Percentiles rank a stretch among this genome's conserved stretches.
These are phyloP conservation scores for Terrapene triunguis DNA, from an alignment of 2,113 vertebrate species.

Conservation along the genomic window DNA sequence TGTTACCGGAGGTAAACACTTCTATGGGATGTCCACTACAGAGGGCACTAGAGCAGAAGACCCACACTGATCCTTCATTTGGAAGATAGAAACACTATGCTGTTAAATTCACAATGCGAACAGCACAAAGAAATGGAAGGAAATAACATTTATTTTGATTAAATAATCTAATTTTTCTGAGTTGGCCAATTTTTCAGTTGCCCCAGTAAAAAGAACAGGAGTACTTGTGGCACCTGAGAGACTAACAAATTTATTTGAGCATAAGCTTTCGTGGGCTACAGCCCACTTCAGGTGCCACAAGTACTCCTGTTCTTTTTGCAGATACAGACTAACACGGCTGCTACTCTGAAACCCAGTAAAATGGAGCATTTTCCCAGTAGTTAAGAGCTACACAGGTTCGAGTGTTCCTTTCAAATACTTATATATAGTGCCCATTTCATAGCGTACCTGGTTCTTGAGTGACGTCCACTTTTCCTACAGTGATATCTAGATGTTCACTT, in stretches of 20 bases:
- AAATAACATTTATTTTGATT: accelerated
- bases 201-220: not conserved
- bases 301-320: too few species aligned
- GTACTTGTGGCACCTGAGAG: too few species aligned
- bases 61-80: not conserved
- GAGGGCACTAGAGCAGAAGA: not conserved
- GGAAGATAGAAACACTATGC: not conserved
- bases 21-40: not conserved
- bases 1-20: not conserved
- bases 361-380: not conserved
- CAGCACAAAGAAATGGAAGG: not conserved
- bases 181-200: not conserved
- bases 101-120: not conserved
- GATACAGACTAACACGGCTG: too few species aligned
- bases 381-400: accelerated
- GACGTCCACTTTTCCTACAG: constrained; percentile 88
- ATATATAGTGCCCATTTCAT: not conserved
- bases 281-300: too few species aligned
- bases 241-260: too few species aligned
- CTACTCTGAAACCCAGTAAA: not conserved
- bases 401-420: not conserved
- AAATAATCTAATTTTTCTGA: not conserved
- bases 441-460: constrained; percentile 88
- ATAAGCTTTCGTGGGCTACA: too few species aligned
- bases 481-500: constrained; percentile 79